These are phyloP conservation scores for Potamarius usumacintae DNA, from an alignment of 2,113 vertebrate genomes.

Conservation along the genomic window DNA sequence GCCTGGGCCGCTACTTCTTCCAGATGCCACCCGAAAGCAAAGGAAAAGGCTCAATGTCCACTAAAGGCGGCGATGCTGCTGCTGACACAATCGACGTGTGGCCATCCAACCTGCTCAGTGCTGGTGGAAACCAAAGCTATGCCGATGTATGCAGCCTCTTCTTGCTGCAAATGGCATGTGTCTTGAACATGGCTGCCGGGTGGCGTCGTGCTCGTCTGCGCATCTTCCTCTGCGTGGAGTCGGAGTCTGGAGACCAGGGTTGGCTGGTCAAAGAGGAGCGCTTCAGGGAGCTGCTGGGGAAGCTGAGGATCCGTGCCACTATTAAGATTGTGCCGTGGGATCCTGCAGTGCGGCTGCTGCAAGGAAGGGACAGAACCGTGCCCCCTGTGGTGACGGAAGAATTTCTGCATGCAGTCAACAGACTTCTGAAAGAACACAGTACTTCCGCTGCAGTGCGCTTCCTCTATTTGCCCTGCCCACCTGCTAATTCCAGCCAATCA, in stretches of 20 bases:
- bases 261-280: conserved; percentile 82
- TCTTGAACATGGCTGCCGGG: conserved; percentile 86
- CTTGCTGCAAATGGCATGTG: conserved; percentile 89
- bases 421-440: conserved; percentile 67
- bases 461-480: conserved; percentile 84
- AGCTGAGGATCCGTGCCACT: conserved; percentile 83
- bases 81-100: conserved; percentile 82
- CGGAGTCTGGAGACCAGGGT: conserved; percentile 73
- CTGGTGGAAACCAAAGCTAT: conserved; percentile 70
- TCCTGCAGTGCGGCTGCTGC: conserved; percentile 66
- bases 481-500: conserved; percentile 68
- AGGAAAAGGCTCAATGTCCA: conserved; percentile 40
- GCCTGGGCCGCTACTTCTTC: conserved; percentile 81
- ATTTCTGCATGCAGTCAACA: conserved; percentile 70
- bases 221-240: conserved; percentile 86
- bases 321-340: conserved; percentile 87
- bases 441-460: conserved; percentile 79
- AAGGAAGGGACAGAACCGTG: conserved; percentile 23
- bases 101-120: conserved; percentile 85
- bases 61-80: conserved; percentile 54
- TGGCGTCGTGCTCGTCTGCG: conserved; percentile 84
- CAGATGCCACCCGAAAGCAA: conserved; percentile 68
- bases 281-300: conserved; percentile 79
- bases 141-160: conserved; percentile 89
- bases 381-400: conserved; percentile 50